Conservation (phyloP, 2,888 invertebrate genomes). For the Brachycybe producta region DNA sequence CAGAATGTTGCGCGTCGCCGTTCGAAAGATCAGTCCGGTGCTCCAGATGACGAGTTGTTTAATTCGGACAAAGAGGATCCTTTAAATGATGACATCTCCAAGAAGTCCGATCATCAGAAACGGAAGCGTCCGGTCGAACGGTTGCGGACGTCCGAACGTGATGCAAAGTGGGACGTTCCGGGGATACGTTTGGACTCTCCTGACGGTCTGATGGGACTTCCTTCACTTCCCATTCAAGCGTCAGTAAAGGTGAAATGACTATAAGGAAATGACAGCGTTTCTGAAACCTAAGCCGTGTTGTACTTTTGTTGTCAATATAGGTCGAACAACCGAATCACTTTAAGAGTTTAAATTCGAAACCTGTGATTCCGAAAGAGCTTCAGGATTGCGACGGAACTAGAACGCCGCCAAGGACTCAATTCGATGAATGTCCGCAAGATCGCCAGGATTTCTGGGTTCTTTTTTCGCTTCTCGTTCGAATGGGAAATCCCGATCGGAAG, state of each 20-base stretch:
- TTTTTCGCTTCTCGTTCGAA: conserved; percentile 58
- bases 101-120: conserved; percentile 4
- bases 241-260: conserved; percentile 3
- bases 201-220: not conserved
- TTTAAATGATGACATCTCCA: conserved; percentile 1
- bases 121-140: conserved; percentile 7
- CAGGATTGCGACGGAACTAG: not conserved
- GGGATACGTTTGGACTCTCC: not conserved
- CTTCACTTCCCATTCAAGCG: conserved; percentile 1
- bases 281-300: no score
- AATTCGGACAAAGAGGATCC: not conserved
- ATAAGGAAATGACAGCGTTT: no score
- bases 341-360: conserved; percentile 16
- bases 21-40: no score
- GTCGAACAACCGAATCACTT: conserved; percentile 14
- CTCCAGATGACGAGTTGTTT: not conserved
- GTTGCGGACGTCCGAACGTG: conserved; percentile 6
- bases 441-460: conserved; percentile 55
- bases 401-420: not conserved
- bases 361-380: conserved; percentile 7
- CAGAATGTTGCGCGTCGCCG: no score
- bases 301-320: conserved; percentile 1
- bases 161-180: conserved; percentile 11
- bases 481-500: conserved; percentile 38
- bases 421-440: conserved; percentile 24